A percentile compares a stretch with the other conserved stretches of the same genome.
Evolutionary conservation across 35 echinoderm and acorn worm species (phyloP).

Genomic region (Eucidaris tribuloides): DNA sequence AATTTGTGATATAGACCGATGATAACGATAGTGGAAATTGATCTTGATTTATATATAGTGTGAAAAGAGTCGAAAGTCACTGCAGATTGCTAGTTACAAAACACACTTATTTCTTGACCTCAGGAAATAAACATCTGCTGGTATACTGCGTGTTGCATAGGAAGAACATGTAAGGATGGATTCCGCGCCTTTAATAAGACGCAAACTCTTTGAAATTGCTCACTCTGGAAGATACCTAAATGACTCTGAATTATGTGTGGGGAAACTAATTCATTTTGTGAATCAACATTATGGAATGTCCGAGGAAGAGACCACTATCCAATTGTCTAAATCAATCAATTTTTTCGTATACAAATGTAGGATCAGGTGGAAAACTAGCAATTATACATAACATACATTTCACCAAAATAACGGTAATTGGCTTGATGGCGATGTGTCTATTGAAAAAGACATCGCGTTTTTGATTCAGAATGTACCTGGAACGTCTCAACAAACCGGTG

Average conservation of each 20-base stretch:
- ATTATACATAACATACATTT: background rate
- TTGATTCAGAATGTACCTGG: background rate
- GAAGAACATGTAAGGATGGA: background rate
- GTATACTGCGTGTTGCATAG: too few species aligned
- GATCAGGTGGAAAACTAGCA: background rate
- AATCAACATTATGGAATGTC: background rate
- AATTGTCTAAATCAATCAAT: background rate
- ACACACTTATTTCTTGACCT: too few species aligned
- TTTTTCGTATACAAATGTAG: background rate
- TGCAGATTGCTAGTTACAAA: too few species aligned
- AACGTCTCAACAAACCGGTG: background rate
- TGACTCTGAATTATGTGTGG: background rate
- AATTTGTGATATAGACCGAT: too few species aligned
- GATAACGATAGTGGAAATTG: too few species aligned
- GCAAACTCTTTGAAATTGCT: background rate
- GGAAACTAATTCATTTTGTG: background rate
- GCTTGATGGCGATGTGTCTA: constrained; percentile 10
- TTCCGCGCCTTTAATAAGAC: background rate
- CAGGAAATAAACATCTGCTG: too few species aligned
- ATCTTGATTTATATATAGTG: too few species aligned
- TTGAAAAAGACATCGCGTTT: background rate
- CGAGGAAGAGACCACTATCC: background rate
- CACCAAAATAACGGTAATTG: background rate
- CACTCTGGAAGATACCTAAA: background rate
- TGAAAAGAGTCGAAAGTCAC: too few species aligned